These are phyloP conservation scores for Thymallus thymallus DNA, from an alignment of 2,113 vertebrate species.

Conservation along the genomic window DNA sequence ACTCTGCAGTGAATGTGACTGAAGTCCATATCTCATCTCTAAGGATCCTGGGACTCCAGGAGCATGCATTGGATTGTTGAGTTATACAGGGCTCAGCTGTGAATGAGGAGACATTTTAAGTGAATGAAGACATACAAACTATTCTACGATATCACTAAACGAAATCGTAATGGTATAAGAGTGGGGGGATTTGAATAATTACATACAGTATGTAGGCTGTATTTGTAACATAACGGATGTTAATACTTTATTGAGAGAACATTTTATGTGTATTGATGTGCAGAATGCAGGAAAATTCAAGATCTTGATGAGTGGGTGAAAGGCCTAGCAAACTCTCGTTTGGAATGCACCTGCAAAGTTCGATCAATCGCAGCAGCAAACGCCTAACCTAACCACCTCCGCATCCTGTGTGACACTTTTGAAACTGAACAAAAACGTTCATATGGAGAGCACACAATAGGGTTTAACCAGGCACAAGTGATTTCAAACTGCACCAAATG, in stretches of 20 bases:
- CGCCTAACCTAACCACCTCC: slow-evolving; percentile 29
- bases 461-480: slow-evolving; percentile 4
- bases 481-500: slow-evolving; percentile 18
- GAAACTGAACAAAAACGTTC: slow-evolving; percentile 2
- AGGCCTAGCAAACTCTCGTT: slow-evolving; percentile 1
- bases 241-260: no score
- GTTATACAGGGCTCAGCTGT: slow-evolving; percentile 33
- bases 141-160: background rate
- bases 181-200: background rate
- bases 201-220: background rate
- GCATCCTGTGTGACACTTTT: slow-evolving; percentile 68
- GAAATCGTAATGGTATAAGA: background rate
- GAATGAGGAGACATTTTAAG: background rate
- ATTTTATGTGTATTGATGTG: no score
- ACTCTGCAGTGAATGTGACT: slow-evolving; percentile 26
- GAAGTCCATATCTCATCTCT: background rate
- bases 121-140: background rate
- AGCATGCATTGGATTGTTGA: slow-evolving; percentile 31
- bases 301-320: no score
- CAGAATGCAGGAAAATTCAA: no score
- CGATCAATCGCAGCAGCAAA: background rate
- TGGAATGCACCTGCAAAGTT: slow-evolving; percentile 61
- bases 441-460: background rate
- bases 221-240: background rate
- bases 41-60: slow-evolving; percentile 45